These are phyloP conservation scores for Microctonus aethiopoides DNA, from an alignment of 2,888 invertebrate genomes.

Conservation along the genomic window DNA sequence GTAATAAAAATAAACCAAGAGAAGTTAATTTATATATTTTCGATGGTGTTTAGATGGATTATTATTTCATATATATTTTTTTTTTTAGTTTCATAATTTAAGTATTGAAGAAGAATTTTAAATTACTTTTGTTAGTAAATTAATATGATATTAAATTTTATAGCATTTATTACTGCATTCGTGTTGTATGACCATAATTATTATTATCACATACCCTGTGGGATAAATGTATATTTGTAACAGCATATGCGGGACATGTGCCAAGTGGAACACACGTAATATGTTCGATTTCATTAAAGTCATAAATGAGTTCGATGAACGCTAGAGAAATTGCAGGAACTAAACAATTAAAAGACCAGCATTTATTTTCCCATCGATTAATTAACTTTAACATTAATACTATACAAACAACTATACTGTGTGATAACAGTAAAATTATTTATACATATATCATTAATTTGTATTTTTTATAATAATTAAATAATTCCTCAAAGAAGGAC, in stretches of 20 bases:
- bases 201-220: background rate
- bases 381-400: no score
- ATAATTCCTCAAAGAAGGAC: background rate
- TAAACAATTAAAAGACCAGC: background rate
- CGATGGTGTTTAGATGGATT: background rate
- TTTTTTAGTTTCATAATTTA: background rate
- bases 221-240: background rate
- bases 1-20: background rate
- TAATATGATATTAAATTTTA: no score
- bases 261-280: slow-evolving; percentile 16
- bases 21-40: background rate
- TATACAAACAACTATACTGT: no score
- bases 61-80: background rate
- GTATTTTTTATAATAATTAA: background rate
- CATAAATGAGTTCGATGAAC: slow-evolving; percentile 23
- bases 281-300: slow-evolving; percentile 11
- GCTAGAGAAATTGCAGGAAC: background rate
- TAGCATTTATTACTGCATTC: no score
- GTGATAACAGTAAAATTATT: no score
- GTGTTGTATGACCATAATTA: background rate
- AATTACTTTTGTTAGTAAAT: no score
- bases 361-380: background rate
- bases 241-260: slow-evolving; percentile 19
- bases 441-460: no score
- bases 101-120: background rate